Conservation (phyloP, 2,113 vertebrate genomes). For the Mesitornis unicolor region DNA sequence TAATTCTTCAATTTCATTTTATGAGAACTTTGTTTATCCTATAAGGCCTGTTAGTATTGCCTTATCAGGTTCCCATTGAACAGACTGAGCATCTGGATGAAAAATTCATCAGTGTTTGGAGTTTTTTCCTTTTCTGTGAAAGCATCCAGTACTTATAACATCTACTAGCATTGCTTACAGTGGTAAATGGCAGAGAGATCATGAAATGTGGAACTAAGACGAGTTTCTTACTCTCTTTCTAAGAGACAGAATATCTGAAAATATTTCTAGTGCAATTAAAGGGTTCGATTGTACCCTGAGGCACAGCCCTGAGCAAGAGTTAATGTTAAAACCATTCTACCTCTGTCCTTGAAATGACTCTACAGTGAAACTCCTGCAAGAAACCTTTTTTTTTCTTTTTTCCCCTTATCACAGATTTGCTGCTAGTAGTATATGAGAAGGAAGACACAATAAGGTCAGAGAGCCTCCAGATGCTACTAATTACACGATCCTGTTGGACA, state of each 20-base stretch:
- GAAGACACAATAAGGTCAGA: background rate
- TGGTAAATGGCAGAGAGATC: background rate
- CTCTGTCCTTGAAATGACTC: background rate
- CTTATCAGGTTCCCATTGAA: background rate
- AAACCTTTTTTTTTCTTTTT: background rate
- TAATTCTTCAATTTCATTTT: background rate
- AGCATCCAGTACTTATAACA: background rate
- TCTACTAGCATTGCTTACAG: background rate
- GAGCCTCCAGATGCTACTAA: background rate
- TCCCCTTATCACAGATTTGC: background rate
- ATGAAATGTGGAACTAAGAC: background rate
- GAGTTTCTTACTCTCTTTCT: background rate
- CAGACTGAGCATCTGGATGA: background rate
- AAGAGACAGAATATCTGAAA: background rate
- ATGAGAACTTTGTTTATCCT: background rate
- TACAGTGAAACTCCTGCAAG: background rate
- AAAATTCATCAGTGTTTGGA: background rate
- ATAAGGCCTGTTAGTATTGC: background rate
- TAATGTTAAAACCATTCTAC: background rate
- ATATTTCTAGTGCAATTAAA: background rate
- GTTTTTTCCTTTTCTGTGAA: background rate
- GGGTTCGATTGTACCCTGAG: background rate
- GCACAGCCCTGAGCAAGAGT: background rate
- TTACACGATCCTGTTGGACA: background rate
- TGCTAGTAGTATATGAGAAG: background rate